phyloP scores from a whole-genome alignment of 1,140 invertebrate species.

The Orchestia grillus region DNA sequence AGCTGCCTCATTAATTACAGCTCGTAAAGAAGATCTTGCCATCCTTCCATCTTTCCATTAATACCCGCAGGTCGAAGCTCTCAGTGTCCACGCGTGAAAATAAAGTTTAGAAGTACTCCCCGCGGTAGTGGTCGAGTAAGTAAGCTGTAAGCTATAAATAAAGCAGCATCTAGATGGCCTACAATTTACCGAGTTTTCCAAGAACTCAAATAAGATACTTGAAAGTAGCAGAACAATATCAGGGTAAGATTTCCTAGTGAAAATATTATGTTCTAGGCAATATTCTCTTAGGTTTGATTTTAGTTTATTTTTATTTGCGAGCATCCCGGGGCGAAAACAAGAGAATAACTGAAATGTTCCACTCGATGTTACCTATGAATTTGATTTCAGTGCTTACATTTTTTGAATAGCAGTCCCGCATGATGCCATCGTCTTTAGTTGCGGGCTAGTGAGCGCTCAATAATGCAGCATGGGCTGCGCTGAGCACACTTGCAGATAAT shows the following conservation, averaged over 20 bases:
- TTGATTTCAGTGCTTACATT: background rate
- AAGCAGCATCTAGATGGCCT: background rate
- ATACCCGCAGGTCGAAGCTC: background rate
- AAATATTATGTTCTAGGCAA: background rate
- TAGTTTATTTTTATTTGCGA: background rate
- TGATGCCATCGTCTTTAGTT: background rate
- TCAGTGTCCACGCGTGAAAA: background rate
- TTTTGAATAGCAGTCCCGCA: background rate
- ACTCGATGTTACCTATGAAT: background rate
- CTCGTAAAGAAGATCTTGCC: background rate
- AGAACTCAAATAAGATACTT: background rate
- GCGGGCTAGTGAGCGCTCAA: background rate
- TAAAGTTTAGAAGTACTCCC: background rate
- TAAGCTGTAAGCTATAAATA: background rate
- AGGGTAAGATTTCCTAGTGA: background rate
- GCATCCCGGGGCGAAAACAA: background rate
- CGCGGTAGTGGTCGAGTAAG: background rate
- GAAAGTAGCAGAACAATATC: background rate
- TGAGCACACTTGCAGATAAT: background rate
- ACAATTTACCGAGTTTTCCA: background rate
- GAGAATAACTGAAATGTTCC: background rate
- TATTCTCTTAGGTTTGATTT: background rate
- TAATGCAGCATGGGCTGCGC: background rate
- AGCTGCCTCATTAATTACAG: background rate
- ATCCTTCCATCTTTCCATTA: background rate